Evolutionary conservation across 2,888 invertebrate species (phyloP).

Genomic region (Meta bourneti): DNA sequence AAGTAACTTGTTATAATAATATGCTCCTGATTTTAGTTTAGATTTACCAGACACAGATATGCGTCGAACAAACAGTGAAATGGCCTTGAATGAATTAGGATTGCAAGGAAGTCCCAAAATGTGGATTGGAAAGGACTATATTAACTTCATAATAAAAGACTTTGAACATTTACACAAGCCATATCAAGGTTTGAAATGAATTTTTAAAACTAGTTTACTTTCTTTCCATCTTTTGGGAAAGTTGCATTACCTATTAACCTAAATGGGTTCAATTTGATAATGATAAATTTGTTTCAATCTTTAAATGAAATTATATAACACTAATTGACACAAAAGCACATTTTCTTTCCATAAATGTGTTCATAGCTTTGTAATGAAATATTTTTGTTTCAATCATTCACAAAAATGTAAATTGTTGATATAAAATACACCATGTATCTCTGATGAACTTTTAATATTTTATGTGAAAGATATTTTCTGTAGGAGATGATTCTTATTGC

Average conservation of each 20-base stretch:
- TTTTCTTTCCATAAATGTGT: too few relatives aligned
- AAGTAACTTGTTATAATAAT: not conserved
- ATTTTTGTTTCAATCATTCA: too few relatives aligned
- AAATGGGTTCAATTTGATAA: not conserved
- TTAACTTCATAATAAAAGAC: slow-evolving; percentile 97
- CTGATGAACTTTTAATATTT: too few relatives aligned
- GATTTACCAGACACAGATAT: slow-evolving; percentile 68
- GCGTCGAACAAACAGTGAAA: slow-evolving; percentile 75
- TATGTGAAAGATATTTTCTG: too few relatives aligned
- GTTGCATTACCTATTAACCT: not conserved
- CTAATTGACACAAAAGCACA: too few relatives aligned
- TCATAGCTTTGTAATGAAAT: too few relatives aligned
- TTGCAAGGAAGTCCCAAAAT: slow-evolving; percentile 86
- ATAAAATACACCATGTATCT: too few relatives aligned
- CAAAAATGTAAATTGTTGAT: too few relatives aligned
- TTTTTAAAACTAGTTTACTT: not conserved
- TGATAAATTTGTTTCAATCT: too few relatives aligned
- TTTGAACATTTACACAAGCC: slow-evolving; percentile 94
- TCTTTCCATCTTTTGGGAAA: not conserved
- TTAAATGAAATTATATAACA: too few relatives aligned
- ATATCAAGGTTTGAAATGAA: slow-evolving; percentile 84
- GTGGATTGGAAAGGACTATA: slow-evolving; percentile 98
- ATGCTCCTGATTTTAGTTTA: slow-evolving; percentile 35
- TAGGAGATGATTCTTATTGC: too few relatives aligned
- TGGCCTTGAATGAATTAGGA: slow-evolving; percentile 74